Evolutionary conservation across 1,140 invertebrate genomes (phyloP).

Genomic region (Pachypsylla venusta): DNA sequence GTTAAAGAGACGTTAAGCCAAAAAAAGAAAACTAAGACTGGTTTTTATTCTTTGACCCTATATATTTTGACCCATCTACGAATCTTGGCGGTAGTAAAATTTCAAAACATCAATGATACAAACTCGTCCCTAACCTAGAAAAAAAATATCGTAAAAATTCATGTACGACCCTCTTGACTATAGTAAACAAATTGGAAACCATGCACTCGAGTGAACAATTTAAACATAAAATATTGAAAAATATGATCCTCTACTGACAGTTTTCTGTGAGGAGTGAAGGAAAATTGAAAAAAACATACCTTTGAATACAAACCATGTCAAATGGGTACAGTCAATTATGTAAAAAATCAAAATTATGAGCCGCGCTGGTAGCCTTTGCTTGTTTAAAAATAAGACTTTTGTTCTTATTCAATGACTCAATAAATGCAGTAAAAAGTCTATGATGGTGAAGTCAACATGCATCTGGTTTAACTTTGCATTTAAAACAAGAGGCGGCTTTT

Average conservation of each 20-base stretch:
- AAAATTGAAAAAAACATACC: background rate
- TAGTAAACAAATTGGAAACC: conserved; percentile 7
- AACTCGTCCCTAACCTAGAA: too few species aligned
- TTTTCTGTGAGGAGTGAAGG: background rate
- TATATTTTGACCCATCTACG: too few species aligned
- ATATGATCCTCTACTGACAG: background rate
- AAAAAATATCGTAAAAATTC: too few species aligned
- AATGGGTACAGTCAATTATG: conserved; percentile 4
- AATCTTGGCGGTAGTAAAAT: too few species aligned
- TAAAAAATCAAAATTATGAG: conserved; percentile 3
- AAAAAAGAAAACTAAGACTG: too few species aligned
- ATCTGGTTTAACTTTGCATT: too few species aligned
- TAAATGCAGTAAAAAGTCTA: background rate
- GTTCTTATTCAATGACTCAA: background rate
- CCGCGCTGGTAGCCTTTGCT: background rate
- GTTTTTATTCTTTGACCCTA: too few species aligned
- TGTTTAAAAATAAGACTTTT: too few species aligned
- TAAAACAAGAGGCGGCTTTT: too few species aligned
- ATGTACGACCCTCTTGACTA: background rate
- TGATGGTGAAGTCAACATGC: background rate
- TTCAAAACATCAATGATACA: too few species aligned
- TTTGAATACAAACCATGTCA: background rate
- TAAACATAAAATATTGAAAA: conserved; percentile 5
- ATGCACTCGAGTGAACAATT: conserved; percentile 4
- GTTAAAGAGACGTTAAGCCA: too few species aligned